Evolutionary conservation across 2,888 invertebrate genomes (phyloP).

Genomic region (Drosophila meridionalis): DNA sequence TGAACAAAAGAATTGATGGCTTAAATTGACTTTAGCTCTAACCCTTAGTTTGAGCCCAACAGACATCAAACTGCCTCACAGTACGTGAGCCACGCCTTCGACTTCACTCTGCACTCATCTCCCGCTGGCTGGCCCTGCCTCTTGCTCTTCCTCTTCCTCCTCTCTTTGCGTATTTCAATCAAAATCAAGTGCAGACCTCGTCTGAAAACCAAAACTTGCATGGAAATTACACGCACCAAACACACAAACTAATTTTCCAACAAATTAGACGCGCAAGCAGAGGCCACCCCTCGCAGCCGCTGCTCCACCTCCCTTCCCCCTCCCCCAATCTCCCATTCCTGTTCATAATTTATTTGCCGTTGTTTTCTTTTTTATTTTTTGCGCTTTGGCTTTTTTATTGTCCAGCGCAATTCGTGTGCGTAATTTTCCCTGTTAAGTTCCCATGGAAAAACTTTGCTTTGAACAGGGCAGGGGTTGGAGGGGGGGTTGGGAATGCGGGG

Average conservation of each 20-base stretch:
- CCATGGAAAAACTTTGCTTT: conserved; percentile 65
- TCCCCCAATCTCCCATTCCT: conserved; percentile 21
- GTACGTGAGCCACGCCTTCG: not conserved
- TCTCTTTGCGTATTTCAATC: conserved; percentile 65
- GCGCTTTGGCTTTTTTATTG: conserved; percentile 60
- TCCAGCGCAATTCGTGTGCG: conserved; percentile 77
- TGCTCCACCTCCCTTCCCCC: no score
- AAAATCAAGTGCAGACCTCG: conserved; percentile 70
- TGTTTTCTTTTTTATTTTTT: conserved; percentile 38
- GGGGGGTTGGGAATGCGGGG: not conserved
- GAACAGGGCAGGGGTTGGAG: conserved; percentile 39
- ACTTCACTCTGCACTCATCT: not conserved
- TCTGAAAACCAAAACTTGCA: conserved; percentile 59
- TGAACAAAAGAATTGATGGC: not conserved
- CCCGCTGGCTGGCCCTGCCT: not conserved
- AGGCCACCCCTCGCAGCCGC: conserved; percentile 10
- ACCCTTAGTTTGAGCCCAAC: not conserved
- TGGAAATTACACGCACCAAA: conserved; percentile 75
- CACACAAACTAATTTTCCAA: conserved; percentile 78
- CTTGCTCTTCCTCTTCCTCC: not conserved
- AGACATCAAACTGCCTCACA: not conserved
- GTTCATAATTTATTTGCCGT: conserved; percentile 70
- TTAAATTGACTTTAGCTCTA: not conserved
- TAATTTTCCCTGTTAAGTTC: conserved; percentile 70
- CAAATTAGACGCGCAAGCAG: conserved; percentile 75